phyloP scores from a whole-genome alignment of 2,113 vertebrate species.

The Rafetus swinhoei region DNA sequence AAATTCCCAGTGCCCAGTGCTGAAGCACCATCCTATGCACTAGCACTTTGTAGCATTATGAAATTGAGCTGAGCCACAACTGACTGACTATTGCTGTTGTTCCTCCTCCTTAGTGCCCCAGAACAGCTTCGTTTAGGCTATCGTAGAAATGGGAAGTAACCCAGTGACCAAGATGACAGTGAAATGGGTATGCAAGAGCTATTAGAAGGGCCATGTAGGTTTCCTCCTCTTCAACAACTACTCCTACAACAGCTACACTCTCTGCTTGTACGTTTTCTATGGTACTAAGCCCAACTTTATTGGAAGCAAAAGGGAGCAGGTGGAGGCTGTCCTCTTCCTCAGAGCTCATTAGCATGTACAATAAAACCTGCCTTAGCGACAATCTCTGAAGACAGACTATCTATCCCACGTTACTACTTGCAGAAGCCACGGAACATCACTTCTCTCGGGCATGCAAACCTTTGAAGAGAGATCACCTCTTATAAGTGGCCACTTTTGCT shows the following conservation, averaged over 20 bases:
- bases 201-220: not conserved
- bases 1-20: not conserved
- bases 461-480: not conserved
- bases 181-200: not conserved
- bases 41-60: not conserved
- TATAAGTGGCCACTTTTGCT: not conserved
- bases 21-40: accelerated
- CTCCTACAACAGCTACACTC: not conserved
- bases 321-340: not conserved
- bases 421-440: accelerated
- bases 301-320: not conserved
- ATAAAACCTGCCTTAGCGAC: not conserved
- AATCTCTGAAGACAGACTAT: not conserved
- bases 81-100: not conserved
- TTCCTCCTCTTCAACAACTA: not conserved
- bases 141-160: not conserved
- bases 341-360: not conserved
- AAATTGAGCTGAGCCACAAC: not conserved
- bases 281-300: not conserved
- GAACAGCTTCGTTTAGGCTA: not conserved
- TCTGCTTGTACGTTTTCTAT: not conserved
- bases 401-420: not conserved
- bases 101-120: not conserved
- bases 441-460: not conserved
- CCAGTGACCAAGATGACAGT: not conserved